Evolutionary conservation across 2,113 vertebrate genomes (phyloP).

Genomic region (Notarius lentiginosus): DNA sequence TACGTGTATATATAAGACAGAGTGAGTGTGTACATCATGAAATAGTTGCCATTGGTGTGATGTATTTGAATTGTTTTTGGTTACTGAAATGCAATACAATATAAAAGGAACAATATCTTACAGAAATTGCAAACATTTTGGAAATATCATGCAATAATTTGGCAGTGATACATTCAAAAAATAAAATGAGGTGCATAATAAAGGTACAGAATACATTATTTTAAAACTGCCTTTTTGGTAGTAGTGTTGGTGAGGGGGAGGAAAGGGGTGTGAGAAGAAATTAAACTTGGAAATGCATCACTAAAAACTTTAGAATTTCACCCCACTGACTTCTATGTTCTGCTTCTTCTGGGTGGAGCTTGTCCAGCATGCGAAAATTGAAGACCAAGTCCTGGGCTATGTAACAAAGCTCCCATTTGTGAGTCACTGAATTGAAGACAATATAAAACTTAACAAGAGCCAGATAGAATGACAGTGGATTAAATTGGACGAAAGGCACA

Average conservation of each 20-base stretch:
- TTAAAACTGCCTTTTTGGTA: background rate
- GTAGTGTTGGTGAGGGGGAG: background rate
- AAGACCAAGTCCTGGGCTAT: background rate
- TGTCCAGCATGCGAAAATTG: background rate
- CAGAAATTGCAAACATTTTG: conserved; percentile 9
- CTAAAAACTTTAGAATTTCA: background rate
- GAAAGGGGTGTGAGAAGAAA: background rate
- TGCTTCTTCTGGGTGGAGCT: background rate
- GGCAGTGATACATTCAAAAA: background rate
- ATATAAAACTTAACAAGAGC: background rate
- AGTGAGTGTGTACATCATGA: conserved; percentile 37
- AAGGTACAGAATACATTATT: background rate
- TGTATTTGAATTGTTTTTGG: conserved; percentile 37
- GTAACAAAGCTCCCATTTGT: background rate
- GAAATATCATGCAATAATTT: background rate
- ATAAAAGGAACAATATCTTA: conserved; percentile 8
- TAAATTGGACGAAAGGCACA: background rate
- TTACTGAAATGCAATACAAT: conserved; percentile 47
- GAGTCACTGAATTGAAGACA: conserved; percentile 3
- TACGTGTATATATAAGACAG: conserved; percentile 9
- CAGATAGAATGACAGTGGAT: background rate
- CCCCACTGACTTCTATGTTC: background rate
- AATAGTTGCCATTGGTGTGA: background rate
- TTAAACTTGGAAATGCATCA: conserved; percentile 26
- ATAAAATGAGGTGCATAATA: background rate